Conservation (phyloP, 2,888 invertebrate genomes). For the Athripsodes cinereus region DNA sequence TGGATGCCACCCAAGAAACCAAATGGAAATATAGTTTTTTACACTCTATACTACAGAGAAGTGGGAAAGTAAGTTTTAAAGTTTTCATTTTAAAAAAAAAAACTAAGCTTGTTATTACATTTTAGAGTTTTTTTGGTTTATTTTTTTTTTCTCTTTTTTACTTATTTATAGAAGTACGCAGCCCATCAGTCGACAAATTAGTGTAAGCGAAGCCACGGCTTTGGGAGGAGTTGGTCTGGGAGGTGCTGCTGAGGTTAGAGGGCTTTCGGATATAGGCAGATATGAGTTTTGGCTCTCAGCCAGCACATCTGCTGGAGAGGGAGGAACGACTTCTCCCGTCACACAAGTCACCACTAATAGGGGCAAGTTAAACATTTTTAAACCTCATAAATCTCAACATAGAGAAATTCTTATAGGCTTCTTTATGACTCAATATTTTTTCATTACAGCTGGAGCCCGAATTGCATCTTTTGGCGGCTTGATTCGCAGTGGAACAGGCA, state of each 20-base stretch:
- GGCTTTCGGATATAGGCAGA: slow-evolving; percentile 64
- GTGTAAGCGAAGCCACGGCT: slow-evolving; percentile 35
- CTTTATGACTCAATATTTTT: not conserved
- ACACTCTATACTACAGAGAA: slow-evolving; percentile 73
- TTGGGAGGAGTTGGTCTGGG: slow-evolving; percentile 38
- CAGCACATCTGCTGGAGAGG: slow-evolving; percentile 74
- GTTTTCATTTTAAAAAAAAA: no score
- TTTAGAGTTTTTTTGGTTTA: not conserved
- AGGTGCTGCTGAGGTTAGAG: slow-evolving; percentile 59
- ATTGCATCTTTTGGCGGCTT: slow-evolving; percentile 78
- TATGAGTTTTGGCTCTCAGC: slow-evolving; percentile 88
- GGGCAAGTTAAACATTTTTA: slow-evolving; percentile 40
- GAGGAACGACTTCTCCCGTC: slow-evolving; percentile 69
- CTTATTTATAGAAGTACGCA: slow-evolving; percentile 39
- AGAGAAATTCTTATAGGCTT: not conserved
- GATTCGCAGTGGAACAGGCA: slow-evolving; percentile 64
- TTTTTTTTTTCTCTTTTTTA: no score
- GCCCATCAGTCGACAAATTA: slow-evolving; percentile 45
- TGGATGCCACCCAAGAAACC: slow-evolving; percentile 78
- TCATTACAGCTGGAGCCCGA: slow-evolving; percentile 63
- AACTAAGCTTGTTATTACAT: not conserved
- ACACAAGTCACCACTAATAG: slow-evolving; percentile 70
- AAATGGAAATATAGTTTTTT: slow-evolving; percentile 76
- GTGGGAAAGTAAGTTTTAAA: slow-evolving; percentile 54
- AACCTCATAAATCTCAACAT: not conserved